Conservation (phyloP, 2,888 invertebrate genomes). For the Rhabditoides inermis region DNA sequence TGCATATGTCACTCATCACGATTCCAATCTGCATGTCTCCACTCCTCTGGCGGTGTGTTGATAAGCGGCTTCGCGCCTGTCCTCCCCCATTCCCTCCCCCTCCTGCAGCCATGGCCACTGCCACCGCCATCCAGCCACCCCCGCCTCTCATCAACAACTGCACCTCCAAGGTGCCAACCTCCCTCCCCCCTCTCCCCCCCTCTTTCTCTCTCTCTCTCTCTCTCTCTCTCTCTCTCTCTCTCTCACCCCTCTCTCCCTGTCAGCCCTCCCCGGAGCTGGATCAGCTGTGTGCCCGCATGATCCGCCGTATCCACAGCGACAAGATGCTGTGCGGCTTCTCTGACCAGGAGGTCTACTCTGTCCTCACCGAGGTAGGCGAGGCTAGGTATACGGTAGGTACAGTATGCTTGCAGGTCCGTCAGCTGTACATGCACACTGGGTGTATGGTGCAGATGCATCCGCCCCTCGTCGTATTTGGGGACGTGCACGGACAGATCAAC, state of each 20-base stretch:
- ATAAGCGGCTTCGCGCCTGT: too few species aligned
- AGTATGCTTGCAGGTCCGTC: constrained; percentile 2
- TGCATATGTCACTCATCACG: too few species aligned
- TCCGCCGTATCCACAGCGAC: constrained; percentile 12
- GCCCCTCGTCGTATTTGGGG: constrained; percentile 29
- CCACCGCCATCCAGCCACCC: too few species aligned
- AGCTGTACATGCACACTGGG: not conserved
- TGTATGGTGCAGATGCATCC: constrained; percentile 10
- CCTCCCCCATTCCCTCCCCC: too few species aligned
- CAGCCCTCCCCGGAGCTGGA: constrained; percentile 3
- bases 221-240: constrained; percentile 1
- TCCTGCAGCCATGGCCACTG: too few species aligned
- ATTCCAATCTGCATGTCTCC: too few species aligned
- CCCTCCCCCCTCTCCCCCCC: constrained; percentile 3
- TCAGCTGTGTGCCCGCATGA: too few species aligned
- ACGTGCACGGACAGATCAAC: constrained; percentile 34
- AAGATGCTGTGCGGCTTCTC: constrained; percentile 1
- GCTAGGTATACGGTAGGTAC: not conserved
- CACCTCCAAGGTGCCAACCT: too few species aligned
- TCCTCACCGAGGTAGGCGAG: not conserved
- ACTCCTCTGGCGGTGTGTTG: too few species aligned
- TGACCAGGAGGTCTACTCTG: constrained; percentile 4
- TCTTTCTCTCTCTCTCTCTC: constrained; percentile 2
- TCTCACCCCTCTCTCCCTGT: not conserved
- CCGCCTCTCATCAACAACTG: too few species aligned